Evolutionary conservation across 2,113 vertebrate genomes (phyloP).

Genomic region (Osmerus eperlanus): DNA sequence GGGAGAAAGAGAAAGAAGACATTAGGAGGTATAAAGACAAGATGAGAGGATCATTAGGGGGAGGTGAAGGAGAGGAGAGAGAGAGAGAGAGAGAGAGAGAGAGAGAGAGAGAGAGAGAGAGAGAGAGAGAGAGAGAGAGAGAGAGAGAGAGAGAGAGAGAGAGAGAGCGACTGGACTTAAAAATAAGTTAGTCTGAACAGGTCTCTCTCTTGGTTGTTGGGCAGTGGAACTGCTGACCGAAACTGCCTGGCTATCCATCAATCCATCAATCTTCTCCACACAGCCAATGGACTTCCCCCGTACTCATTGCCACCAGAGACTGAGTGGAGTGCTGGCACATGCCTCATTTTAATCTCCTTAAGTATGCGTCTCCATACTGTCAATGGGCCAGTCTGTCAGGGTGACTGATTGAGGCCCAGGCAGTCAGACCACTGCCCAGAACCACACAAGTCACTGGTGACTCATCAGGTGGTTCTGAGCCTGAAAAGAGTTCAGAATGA

Average conservation of each 20-base stretch:
- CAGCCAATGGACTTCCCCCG: constrained; percentile 44
- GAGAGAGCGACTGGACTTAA: not conserved
- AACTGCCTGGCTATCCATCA: not conserved
- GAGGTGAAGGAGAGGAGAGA: not conserved
- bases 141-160: not conserved
- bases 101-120: too few species aligned
- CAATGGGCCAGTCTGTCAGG: constrained; percentile 54
- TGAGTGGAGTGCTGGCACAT: constrained; percentile 58
- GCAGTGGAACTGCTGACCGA: constrained; percentile 49
- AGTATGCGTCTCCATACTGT: constrained; percentile 51
- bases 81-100: too few species aligned
- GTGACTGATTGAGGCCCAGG: constrained; percentile 35
- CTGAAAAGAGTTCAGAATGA: not conserved
- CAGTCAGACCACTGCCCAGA: not conserved
- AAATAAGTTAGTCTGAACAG: too few species aligned
- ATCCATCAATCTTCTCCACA: constrained; percentile 12
- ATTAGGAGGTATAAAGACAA: too few species aligned
- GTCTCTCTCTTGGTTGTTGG: not conserved
- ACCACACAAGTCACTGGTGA: not conserved
- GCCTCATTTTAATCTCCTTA: constrained; percentile 69
- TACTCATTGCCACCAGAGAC: constrained; percentile 27
- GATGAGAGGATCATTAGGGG: not conserved
- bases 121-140: too few species aligned
- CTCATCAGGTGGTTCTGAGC: not conserved
- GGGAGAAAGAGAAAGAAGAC: not conserved